Evolutionary conservation across 2,797 vertebrate genomes (phyloP), one percentile per base, ranked within the genome.

Genomic region (Cyprinella venusta): DNA sequence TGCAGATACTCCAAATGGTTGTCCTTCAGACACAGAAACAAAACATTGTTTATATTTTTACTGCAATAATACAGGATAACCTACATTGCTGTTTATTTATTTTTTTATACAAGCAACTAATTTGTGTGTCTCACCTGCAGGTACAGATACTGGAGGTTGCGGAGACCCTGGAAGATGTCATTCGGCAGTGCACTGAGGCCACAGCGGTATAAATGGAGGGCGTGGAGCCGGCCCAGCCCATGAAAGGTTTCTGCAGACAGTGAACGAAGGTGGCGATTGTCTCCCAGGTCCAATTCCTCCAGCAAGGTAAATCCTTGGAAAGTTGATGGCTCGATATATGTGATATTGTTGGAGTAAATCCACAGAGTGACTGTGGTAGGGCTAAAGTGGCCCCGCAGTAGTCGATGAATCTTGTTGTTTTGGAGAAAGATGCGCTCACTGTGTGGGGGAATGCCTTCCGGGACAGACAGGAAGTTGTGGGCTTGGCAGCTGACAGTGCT

Each of bases 341-440:
- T 97, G 90, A 99, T 97, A 91, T 99, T 99, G 92, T 99, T 99
- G 92, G 97, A 98, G 92, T 99, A 99, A 91, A 99, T 96, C 98
- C 98, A 99, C 65, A 99, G 95, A 33, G 97, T 99, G 91, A 98
- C 96, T 12, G 97, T 96, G 87, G 96, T 95, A 4, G 96, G 90
- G 89, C 96, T 98, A 93, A 99, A 97, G 93, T 97, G 97, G 83
- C 97, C 97, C 21, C 91, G 94, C 72, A 96, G 95, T 64, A 99
- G 94, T 87, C 96, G 93, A 82, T 96, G 96, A 90, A 99, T 99
- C 92, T 95, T 97, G 91, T 99, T 99, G 94, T 99, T 99, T 89
- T 99, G 98, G 40, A 99, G 94, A 89, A 99, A 99, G 91, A 99
- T 96, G 82, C 98, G 96, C 91, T 99, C 97, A 1, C 97, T 99